Evolutionary conservation across 2,113 vertebrate species (phyloP), one percentile per base, ranked within the genome.

Genomic region (Ramphastos sulfuratus): DNA sequence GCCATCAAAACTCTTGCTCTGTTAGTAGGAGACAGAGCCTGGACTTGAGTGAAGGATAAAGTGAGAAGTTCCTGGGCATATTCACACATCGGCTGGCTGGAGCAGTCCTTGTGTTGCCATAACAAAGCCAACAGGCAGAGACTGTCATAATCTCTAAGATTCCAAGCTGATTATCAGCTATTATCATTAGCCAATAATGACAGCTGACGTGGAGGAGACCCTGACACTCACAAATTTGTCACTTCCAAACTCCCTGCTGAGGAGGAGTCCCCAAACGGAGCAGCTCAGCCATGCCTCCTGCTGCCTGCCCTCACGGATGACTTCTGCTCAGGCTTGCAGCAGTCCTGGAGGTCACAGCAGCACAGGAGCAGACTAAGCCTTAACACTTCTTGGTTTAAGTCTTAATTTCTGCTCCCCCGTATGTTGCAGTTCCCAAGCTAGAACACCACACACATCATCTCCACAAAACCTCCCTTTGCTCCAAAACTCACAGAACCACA

Each of bases 91-190:
- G 87, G 7, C 94, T 95, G 95, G 93, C 95, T 96, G 71, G 44
- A 91, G 73, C 46, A 94, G 54, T 52, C 92, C 89, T 58, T 89
- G 64, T 94, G 94, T 96, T 93, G 87, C 94, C 91, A 96, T 96
- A 96, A 95, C 94, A 96, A 95, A 92, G 75, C 72, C 84, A 96
- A 92, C 91, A 89, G 87, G 78, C 86, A 93, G 92, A 92, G 82
- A 92, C 94, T 96, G 92, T 90, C 90, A 93, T 92, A 93, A 94
- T 95, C 94, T 94, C 95, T 96, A 95, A 91, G 91, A 92, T 94
- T 94, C 89, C 87, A 92, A 94, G 76, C 87, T 33, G 93, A 87
- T 92, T 94, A 94, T 96, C 93, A 94, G 87, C 89, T 94, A 85
- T 93, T 85, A 65, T 77, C 93, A 94, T 93, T 95, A 92, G 94